Conservation (phyloP, 2,797 vertebrate species). For the Sebastes diaconus region DNA sequence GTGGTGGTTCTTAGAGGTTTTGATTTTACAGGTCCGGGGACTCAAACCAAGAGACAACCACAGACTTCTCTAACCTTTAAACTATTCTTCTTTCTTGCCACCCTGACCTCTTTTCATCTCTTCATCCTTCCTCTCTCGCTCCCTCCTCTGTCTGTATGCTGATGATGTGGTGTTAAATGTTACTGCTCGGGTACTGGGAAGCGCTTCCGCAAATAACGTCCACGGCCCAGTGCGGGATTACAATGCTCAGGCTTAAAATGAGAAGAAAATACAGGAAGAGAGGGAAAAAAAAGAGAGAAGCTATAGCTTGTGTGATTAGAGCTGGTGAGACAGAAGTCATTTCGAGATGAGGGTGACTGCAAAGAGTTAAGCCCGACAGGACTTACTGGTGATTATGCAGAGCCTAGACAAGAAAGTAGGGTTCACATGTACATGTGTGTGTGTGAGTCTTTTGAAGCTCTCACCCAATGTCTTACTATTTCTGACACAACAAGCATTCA, state of each 20-base stretch:
- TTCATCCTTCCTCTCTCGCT: not conserved
- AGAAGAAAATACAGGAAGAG: slow-evolving; percentile 10
- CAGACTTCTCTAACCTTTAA: slow-evolving; percentile 6
- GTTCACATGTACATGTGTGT: slow-evolving; percentile 7
- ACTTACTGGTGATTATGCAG: slow-evolving; percentile 51
- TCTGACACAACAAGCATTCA: slow-evolving; percentile 22
- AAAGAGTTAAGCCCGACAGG: slow-evolving; percentile 51
- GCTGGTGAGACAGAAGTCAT: slow-evolving; percentile 38
- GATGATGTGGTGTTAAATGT: slow-evolving; percentile 34
- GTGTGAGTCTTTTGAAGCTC: slow-evolving; percentile 12
- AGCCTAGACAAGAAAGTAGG: slow-evolving; percentile 10
- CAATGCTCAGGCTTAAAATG: slow-evolving; percentile 36
- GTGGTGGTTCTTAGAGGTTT: not conserved
- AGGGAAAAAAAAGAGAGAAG: slow-evolving; percentile 4
- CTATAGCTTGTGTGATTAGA: slow-evolving; percentile 39
- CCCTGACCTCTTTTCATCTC: slow-evolving; percentile 2
- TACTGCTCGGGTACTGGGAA: not conserved
- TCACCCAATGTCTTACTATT: slow-evolving; percentile 12
- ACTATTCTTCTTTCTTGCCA: not conserved
- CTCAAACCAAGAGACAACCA: not conserved
- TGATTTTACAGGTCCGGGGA: not conserved
- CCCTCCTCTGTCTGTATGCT: not conserved
- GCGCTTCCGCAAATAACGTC: not conserved
- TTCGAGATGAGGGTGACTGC: slow-evolving; percentile 45
- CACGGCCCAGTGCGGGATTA: slow-evolving; percentile 32